phyloP scores from a whole-genome alignment of 2,797 vertebrate species.

The Agapornis canus region DNA sequence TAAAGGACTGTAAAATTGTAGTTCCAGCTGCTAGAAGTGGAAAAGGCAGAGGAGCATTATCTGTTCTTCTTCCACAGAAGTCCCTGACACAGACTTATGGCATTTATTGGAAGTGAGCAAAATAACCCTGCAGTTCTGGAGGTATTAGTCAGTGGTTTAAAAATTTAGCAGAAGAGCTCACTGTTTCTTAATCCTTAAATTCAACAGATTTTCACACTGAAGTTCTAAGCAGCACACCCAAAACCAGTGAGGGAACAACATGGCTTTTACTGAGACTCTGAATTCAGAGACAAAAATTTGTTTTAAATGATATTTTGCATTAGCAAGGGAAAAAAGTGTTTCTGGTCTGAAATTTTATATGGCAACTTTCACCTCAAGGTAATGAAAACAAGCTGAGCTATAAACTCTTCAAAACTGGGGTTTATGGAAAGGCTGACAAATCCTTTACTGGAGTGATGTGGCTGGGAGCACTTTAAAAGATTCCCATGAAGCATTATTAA shows the following conservation, averaged over 20 bases:
- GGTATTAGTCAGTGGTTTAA: not conserved
- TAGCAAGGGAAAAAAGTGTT: constrained; percentile 36
- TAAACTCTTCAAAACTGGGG: constrained; percentile 46
- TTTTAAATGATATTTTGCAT: constrained; percentile 47
- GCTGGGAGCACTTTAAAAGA: constrained; percentile 27
- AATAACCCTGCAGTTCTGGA: not conserved
- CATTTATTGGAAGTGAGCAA: not conserved
- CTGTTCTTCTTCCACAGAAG: constrained; percentile 1
- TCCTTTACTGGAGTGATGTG: constrained; percentile 21
- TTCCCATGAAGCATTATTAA: constrained; percentile 17
- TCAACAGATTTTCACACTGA: not conserved
- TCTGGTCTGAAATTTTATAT: constrained; percentile 51
- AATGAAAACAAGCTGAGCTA: constrained; percentile 58
- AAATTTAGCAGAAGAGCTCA: not conserved
- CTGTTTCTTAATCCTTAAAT: not conserved
- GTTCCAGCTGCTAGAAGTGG: not conserved
- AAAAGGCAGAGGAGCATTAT: not conserved
- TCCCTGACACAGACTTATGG: not conserved
- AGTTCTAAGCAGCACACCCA: not conserved
- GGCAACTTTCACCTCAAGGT: constrained; percentile 58
- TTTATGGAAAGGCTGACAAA: constrained; percentile 65
- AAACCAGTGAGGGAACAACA: not conserved
- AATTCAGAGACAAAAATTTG: constrained; percentile 5
- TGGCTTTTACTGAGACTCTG: not conserved
- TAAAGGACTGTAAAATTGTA: not conserved